phyloP scores from a whole-genome alignment of 2,888 invertebrate species.

The Neoaliturus tenellus region DNA sequence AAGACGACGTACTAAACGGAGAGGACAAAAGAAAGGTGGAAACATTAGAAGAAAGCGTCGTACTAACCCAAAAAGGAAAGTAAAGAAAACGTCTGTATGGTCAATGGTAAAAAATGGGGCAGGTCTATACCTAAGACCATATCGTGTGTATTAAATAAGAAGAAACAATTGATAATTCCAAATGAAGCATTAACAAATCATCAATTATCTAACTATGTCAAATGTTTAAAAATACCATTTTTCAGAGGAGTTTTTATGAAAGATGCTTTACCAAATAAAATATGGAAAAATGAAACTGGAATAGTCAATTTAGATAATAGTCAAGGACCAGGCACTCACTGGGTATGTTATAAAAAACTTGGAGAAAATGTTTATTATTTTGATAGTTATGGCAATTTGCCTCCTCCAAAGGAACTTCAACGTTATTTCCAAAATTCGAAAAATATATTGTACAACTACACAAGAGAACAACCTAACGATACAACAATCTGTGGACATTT shows the following conservation, averaged over 20 bases:
- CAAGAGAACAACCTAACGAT: neutral
- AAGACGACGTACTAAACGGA: neutral
- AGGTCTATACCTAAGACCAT: slow-evolving; percentile 37
- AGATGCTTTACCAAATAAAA: neutral
- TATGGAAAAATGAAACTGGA: neutral
- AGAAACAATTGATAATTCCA: neutral
- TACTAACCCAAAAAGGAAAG: neutral
- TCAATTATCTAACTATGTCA: neutral
- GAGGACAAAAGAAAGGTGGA: neutral
- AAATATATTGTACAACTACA: slow-evolving; percentile 22
- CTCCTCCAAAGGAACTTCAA: neutral
- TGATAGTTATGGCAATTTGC: slow-evolving; percentile 39
- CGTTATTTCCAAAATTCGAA: neutral
- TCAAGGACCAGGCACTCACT: slow-evolving; percentile 5
- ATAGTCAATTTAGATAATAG: slow-evolving; percentile 12
- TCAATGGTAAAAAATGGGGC: slow-evolving; percentile 15
- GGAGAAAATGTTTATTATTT: slow-evolving; percentile 20
- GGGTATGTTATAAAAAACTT: slow-evolving; percentile 16
- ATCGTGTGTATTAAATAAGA: slow-evolving; percentile 35
- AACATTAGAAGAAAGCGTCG: neutral
- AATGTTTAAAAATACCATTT: slow-evolving; percentile 34
- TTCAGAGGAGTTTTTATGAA: slow-evolving; percentile 34
- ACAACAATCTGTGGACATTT: slow-evolving; percentile 19
- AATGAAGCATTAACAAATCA: slow-evolving; percentile 9
- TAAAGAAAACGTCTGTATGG: neutral